Evolutionary conservation across 1,140 invertebrate genomes (phyloP), one percentile per base, ranked within the genome.

Genomic region (Rhopalosiphum maidis): DNA sequence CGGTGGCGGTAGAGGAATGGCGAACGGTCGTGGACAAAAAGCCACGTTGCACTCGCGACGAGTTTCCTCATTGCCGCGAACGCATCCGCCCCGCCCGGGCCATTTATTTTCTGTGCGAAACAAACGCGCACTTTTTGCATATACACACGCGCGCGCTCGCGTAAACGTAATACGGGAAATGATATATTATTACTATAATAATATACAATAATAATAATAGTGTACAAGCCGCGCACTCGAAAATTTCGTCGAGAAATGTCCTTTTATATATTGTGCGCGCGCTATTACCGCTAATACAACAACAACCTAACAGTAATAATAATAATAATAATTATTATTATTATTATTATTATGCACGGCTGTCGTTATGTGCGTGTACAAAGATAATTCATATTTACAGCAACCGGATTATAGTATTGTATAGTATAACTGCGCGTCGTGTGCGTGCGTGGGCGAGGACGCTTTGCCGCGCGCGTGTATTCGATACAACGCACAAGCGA

Each of bases 41-140:
- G 90, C 55, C 18, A 3, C 46, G 60, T 77, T 41, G 60, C 90
- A 60, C 60, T 68, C 60, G 41, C 90, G 23, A 41, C 60, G 41
- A 46, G 25, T 48, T 91, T 82, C 60, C 90, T 77, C 60, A 41
- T 46, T 43, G 60, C 86, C 86, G 60, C 43, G 60, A 82, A 82
- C 43, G 37, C 60, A 91, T 91, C 90, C 90, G 54, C 90, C 55
- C 23, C 43, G 23, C 30, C 60, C 60, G 60, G 77, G 90, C 90
- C 90, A 91, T 91, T 88, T 91, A 82, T 91, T 91, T 91, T 91
- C 55, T 35, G 30, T 77, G 48, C 60, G 30, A 91, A 77, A 46
- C 60, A 91, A 77, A 91, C 60, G 60, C 60, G 60, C 90, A 91
- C 90, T 91, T 91, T 91, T 91, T 91, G 55, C 18, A 23, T 35